Percentiles rank a stretch among this genome's conserved stretches.
These are phyloP conservation scores for Mionectes olivaceus DNA, from an alignment of 2,797 vertebrate genomes.

Conservation along the genomic window DNA sequence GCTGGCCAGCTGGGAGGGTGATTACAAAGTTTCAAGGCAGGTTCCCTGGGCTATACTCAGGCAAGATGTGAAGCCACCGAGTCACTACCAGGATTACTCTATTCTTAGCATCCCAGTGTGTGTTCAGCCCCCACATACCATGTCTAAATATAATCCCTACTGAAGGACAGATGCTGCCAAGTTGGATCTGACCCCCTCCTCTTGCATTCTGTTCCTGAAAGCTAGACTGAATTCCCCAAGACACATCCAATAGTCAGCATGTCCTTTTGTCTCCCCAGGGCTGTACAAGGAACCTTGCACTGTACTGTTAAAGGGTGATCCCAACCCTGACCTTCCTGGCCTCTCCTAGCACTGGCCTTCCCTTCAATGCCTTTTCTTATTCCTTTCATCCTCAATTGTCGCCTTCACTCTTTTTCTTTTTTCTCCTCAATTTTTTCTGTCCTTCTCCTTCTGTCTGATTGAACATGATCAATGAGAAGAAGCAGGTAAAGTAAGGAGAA, in stretches of 20 bases:
- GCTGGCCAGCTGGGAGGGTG: background rate
- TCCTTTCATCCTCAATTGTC: background rate
- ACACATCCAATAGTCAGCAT: background rate
- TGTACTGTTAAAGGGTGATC: background rate
- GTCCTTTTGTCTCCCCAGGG: constrained; percentile 16
- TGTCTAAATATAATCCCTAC: constrained; percentile 46
- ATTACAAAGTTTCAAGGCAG: background rate
- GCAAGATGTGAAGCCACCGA: constrained; percentile 11
- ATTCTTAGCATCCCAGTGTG: constrained; percentile 40
- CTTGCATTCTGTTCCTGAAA: constrained; percentile 53
- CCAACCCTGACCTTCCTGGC: background rate
- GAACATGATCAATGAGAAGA: background rate
- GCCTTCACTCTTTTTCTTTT: background rate
- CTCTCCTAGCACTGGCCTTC: background rate
- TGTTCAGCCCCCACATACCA: constrained; percentile 39
- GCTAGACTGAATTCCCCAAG: background rate
- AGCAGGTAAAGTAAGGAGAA: background rate
- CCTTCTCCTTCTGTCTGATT: background rate
- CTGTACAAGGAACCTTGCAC: background rate
- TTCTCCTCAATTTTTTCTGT: background rate
- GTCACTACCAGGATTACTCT: constrained; percentile 50
- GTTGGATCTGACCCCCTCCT: constrained; percentile 17
- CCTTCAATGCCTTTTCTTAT: background rate
- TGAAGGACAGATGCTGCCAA: constrained; percentile 58
- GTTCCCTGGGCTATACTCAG: background rate